These are phyloP conservation scores for Eledona agricola DNA, from an alignment of 2,888 invertebrate species.

Conservation along the genomic window DNA sequence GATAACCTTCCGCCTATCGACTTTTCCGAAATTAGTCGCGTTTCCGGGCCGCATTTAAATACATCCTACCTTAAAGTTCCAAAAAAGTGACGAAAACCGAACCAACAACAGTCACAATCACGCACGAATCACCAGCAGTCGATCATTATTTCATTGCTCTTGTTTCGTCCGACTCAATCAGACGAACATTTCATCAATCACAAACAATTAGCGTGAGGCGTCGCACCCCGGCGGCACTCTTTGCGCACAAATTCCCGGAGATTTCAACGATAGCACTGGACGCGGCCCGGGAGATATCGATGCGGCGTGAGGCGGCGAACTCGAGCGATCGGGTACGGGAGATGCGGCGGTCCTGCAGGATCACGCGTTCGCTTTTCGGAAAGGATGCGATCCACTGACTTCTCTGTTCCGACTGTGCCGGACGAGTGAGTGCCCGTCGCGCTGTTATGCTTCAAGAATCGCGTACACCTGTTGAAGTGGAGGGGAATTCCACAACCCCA, in stretches of 20 bases:
- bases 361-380: conserved; percentile 45
- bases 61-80: too few species aligned
- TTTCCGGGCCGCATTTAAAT: too few species aligned
- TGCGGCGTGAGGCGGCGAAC: conserved; percentile 43
- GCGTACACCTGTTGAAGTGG: conserved; percentile 62
- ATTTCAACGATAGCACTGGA: conserved; percentile 41
- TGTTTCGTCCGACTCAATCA: conserved; percentile 31
- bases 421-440: conserved; percentile 62
- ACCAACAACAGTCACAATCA: too few species aligned
- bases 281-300: conserved; percentile 45
- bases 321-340: conserved; percentile 28
- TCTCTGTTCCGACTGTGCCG: conserved; percentile 62
- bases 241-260: conserved; percentile 31
- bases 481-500: conserved; percentile 56
- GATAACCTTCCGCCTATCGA: conserved; percentile 51
- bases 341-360: conserved; percentile 29
- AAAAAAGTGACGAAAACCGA: too few species aligned
- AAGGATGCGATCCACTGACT: conserved; percentile 52
- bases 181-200: conserved; percentile 42
- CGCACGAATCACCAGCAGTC: conserved; percentile 27
- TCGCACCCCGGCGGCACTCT: conserved; percentile 18
- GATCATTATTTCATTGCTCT: conserved; percentile 37
- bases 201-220: too few species aligned
- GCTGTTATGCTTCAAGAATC: conserved; percentile 64
- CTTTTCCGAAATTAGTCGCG: too few species aligned